Conservation (phyloP, 2,797 vertebrate genomes). For the Cheirogaleus major region DNA sequence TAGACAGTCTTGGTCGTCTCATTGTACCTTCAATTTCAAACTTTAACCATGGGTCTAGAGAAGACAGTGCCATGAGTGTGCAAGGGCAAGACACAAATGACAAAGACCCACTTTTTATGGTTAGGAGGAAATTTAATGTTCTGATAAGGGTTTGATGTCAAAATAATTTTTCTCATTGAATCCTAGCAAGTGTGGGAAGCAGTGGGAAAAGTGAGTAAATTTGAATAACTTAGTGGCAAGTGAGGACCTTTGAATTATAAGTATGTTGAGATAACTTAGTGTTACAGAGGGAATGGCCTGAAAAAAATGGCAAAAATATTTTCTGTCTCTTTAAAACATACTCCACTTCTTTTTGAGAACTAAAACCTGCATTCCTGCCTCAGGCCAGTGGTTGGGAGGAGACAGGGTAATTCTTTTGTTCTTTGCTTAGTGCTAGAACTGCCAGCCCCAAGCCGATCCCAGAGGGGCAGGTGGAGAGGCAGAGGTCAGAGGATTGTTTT, state of each 20-base stretch:
- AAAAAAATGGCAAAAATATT: too few species aligned
- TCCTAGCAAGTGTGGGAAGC: neutral
- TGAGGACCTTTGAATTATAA: neutral
- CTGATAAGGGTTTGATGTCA: neutral
- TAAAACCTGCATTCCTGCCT: too few species aligned
- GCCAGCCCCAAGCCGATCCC: too few species aligned
- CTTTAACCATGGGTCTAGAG: neutral
- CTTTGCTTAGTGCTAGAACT: too few species aligned
- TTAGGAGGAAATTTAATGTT: constrained; percentile 13
- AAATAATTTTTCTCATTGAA: constrained; percentile 7
- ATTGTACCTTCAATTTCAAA: neutral
- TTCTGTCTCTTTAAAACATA: too few species aligned
- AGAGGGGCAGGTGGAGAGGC: too few species aligned
- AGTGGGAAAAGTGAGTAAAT: neutral
- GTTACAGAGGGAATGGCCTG: too few species aligned
- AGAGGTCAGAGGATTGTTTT: too few species aligned
- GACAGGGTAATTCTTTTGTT: too few species aligned
- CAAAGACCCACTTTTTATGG: neutral
- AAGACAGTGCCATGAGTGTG: neutral
- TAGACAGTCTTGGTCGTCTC: neutral
- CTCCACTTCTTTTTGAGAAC: too few species aligned
- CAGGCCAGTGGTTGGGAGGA: too few species aligned
- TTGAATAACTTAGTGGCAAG: constrained; percentile 5
- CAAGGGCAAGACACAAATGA: neutral
- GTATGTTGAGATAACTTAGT: neutral